Evolutionary conservation across 1,140 invertebrate genomes (phyloP).

Genomic region (Bombus superbus): DNA sequence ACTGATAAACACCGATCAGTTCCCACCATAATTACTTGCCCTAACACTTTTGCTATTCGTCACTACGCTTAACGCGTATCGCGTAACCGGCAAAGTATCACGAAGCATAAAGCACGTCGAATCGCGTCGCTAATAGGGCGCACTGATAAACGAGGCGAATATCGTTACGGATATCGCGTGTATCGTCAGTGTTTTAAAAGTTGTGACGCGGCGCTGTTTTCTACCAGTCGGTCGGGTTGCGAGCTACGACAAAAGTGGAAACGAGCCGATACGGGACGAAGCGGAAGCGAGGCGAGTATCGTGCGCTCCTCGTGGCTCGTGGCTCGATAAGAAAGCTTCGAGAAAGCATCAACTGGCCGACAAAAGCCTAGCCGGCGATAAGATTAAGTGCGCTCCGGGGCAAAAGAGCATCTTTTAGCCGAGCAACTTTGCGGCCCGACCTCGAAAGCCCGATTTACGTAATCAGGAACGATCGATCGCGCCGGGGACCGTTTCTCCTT

Average conservation of each 20-base stretch:
- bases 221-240: neutral
- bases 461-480: slow-evolving; percentile 53
- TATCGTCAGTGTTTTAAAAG: slow-evolving; percentile 47
- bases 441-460: slow-evolving; percentile 50
- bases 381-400: slow-evolving; percentile 70
- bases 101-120: neutral
- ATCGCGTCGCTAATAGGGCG: slow-evolving; percentile 40
- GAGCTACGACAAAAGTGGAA: slow-evolving; percentile 64
- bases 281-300: slow-evolving; percentile 54
- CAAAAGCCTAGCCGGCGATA: slow-evolving; percentile 65
- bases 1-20: neutral
- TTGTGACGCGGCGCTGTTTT: slow-evolving; percentile 16
- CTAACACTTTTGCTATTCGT: neutral
- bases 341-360: slow-evolving; percentile 65
- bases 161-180: slow-evolving; percentile 51
- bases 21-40: neutral
- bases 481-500: slow-evolving; percentile 10
- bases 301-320: slow-evolving; percentile 33
- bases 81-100: neutral
- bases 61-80: neutral
- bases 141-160: slow-evolving; percentile 46
- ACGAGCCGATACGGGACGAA: slow-evolving; percentile 59
- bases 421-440: slow-evolving; percentile 13
- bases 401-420: slow-evolving; percentile 60
- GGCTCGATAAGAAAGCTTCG: slow-evolving; percentile 64